Base-by-base conservation (phyloP, 2,888 invertebrate genomes). In the Apodemia duryi region DNA sequence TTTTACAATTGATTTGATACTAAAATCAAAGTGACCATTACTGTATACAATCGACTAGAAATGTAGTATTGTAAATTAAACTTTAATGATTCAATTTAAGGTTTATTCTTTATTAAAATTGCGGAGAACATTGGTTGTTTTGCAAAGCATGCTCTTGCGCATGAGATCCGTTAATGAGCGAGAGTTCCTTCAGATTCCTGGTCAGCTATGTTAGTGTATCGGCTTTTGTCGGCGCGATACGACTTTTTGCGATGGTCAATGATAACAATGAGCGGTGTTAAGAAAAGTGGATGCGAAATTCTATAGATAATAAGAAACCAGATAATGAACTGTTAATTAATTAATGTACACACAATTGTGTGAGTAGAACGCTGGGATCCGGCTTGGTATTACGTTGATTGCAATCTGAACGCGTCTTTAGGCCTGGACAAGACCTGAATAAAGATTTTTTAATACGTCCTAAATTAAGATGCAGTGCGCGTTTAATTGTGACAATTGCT, bases 101-200 rank as follows among this genome's bases (percentile, higher is more conserved):
- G 67, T 66, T 62, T 62, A 62, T 67, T 71, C 72, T 73, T 51
- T 61, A 41, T 69, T 70, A 11, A 21, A 46, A 35, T 63, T 21
- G 35, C 43, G 43, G 9, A 54, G 68, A 60, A 77, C 72, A 73
- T 84, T 79, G 51, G 79, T 66, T 73, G 75, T 78, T 82, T 73
- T 64, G 63, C 35, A 28, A 67, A 66, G 68, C 71, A 74, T 76
- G 77, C 57, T 32, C 57, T 74, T 77, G 82, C 75, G 74, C 76
- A 72, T 75, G 78, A 80, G 84, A 84, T 85, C 89, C 89, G 90
- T 88, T 91, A 91, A 91, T 91, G 91, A 91, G 91, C 83, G 78
- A 75, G 78, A 82, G 83, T 83, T 82, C 84, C 81, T 79, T 80
- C 80, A 83, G 84, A 91, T 88, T 89, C 90, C 88, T 72, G 67